Percentiles rank a stretch among this genome's conserved stretches.
Evolutionary conservation across 92 coral and sea anemone species (phyloP).

Genomic region (Micromussa lordhowensis): DNA sequence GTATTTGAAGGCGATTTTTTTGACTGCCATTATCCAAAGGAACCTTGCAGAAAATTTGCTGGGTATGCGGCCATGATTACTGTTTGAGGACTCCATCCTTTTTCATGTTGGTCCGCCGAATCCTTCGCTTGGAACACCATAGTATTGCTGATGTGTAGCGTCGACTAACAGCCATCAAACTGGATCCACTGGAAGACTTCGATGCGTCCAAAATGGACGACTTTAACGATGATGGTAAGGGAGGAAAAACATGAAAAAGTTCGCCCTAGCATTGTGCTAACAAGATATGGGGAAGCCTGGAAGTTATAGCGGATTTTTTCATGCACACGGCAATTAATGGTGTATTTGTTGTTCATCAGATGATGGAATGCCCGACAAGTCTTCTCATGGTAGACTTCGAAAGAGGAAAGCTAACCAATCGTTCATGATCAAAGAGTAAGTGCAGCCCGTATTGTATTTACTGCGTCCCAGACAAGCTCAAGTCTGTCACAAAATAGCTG

Average conservation of each 20-base stretch:
- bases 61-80: slow-evolving; percentile 50
- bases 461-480: background rate
- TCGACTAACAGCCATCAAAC: slow-evolving; percentile 30
- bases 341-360: slow-evolving; percentile 55
- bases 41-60: slow-evolving; percentile 22
- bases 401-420: slow-evolving; percentile 81
- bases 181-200: slow-evolving; percentile 52
- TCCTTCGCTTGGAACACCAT: slow-evolving; percentile 12
- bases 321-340: slow-evolving; percentile 35
- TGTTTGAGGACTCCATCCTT: background rate
- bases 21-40: slow-evolving; percentile 4
- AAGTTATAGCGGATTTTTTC: background rate
- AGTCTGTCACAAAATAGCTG: background rate
- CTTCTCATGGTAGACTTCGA: slow-evolving; percentile 94
- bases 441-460: too few species aligned
- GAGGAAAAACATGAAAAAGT: background rate
- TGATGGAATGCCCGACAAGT: slow-evolving; percentile 85
- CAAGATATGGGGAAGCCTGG: slow-evolving; percentile 4
- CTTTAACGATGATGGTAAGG: slow-evolving; percentile 47
- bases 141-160: slow-evolving; percentile 38
- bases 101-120: slow-evolving; percentile 17
- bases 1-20: background rate
- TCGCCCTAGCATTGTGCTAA: background rate
- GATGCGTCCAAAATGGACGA: slow-evolving; percentile 61
- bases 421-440: slow-evolving; percentile 92